phyloP scores from a whole-genome alignment of 2,888 invertebrate species.

The Temnothorax rugatulus region DNA sequence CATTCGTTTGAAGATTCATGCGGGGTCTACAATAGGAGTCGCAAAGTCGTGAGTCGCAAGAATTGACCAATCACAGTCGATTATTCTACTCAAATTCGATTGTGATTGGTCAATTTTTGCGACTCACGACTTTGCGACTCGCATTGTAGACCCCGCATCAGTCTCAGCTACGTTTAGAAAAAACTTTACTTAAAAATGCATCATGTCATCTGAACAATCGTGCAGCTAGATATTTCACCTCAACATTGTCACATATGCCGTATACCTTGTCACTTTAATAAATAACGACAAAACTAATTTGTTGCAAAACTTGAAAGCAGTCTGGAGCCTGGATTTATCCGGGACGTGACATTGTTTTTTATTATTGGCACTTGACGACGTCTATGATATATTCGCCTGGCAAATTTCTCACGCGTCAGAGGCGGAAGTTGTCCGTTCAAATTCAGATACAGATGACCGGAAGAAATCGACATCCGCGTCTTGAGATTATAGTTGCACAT shows the following conservation, averaged over 20 bases:
- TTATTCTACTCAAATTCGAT: too few species aligned
- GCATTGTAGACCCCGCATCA: too few species aligned
- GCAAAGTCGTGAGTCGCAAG: too few species aligned
- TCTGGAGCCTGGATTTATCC: neutral
- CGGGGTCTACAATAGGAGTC: too few species aligned
- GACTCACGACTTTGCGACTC: too few species aligned
- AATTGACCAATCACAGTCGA: too few species aligned
- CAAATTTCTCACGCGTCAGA: constrained; percentile 31
- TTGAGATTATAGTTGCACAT: constrained; percentile 81
- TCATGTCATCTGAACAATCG: neutral
- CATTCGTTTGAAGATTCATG: neutral
- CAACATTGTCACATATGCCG: neutral
- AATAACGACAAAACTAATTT: neutral
- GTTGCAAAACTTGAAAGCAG: neutral
- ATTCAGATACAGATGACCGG: constrained; percentile 59
- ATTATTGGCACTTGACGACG: constrained; percentile 62
- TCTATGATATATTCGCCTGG: constrained; percentile 54
- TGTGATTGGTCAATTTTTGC: too few species aligned
- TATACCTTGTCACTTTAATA: neutral
- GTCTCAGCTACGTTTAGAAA: neutral
- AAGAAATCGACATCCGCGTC: constrained; percentile 63
- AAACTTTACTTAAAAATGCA: neutral
- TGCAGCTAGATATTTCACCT: neutral
- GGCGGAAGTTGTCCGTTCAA: constrained; percentile 61
- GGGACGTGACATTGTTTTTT: constrained; percentile 40